Conservation (phyloP, 2,888 invertebrate genomes). For the Folsomia manolachei region DNA sequence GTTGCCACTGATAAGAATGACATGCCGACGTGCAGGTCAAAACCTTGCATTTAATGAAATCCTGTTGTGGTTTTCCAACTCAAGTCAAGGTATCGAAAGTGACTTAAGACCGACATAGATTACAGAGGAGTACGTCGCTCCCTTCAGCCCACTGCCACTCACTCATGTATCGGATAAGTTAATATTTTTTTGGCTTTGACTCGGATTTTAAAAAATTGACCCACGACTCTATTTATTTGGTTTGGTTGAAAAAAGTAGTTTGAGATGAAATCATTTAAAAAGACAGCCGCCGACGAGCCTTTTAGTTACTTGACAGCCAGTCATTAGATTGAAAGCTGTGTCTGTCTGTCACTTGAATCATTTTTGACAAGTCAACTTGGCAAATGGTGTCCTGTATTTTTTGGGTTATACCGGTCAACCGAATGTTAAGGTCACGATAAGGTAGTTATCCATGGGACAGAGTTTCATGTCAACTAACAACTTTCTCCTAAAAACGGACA, state of each 20-base stretch:
- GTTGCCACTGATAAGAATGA: slow-evolving; percentile 30
- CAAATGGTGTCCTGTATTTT: too few species aligned
- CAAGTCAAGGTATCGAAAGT: neutral
- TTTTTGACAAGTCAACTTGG: too few species aligned
- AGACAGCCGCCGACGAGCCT: neutral
- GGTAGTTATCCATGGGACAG: too few species aligned
- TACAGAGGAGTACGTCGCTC: too few species aligned
- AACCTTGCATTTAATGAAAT: slow-evolving; percentile 29
- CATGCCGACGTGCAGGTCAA: slow-evolving; percentile 41
- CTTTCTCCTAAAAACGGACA: too few species aligned
- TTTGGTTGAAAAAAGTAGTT: neutral
- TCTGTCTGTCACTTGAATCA: neutral
- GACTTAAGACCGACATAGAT: neutral
- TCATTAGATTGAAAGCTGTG: slow-evolving; percentile 33
- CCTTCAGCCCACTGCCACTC: neutral
- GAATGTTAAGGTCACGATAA: too few species aligned
- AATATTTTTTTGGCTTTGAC: too few species aligned
- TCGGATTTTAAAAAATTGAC: too few species aligned
- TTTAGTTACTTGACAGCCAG: slow-evolving; percentile 13
- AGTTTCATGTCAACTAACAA: too few species aligned
- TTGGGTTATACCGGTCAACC: too few species aligned
- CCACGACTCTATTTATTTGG: neutral
- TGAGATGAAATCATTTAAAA: neutral
- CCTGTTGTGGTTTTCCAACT: neutral
- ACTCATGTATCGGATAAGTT: too few species aligned